These are phyloP conservation scores for Oscarella lobularis DNA, from an alignment of 37 sponge, comb jelly and placozoan species.

Conservation along the genomic window DNA sequence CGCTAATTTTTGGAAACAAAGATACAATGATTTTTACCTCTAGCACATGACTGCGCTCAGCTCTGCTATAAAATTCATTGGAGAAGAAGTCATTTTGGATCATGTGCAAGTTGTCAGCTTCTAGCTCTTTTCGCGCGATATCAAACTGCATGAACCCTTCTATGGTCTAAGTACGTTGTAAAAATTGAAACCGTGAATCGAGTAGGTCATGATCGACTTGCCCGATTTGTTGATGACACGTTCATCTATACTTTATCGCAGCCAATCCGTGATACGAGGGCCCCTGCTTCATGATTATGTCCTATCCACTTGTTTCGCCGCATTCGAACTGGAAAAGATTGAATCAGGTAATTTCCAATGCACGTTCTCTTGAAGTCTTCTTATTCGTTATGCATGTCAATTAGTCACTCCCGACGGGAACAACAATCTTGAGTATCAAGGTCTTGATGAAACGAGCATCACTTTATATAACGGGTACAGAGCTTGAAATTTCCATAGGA, in stretches of 20 bases:
- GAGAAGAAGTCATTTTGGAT: not conserved
- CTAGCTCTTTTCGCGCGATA: slow-evolving; percentile 6
- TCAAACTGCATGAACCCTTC: not conserved
- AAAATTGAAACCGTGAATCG: slow-evolving; percentile 30
- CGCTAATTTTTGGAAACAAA: too few species aligned
- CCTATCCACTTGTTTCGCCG: slow-evolving; percentile 4
- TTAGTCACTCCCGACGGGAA: too few species aligned
- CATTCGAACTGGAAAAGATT: slow-evolving; percentile 22
- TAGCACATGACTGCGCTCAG: too few species aligned
- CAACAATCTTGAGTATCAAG: not conserved
- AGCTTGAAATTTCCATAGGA: not conserved
- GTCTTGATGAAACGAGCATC: not conserved
- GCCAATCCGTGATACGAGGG: slow-evolving; percentile 8
- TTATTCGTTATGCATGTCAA: too few species aligned
- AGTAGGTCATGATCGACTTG: slow-evolving; percentile 23
- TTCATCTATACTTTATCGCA: slow-evolving; percentile 36
- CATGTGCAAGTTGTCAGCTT: slow-evolving; percentile 5
- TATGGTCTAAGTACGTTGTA: slow-evolving; percentile 33
- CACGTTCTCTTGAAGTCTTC: too few species aligned
- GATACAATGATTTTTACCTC: too few species aligned
- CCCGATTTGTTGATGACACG: slow-evolving; percentile 26
- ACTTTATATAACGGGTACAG: not conserved
- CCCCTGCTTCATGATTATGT: slow-evolving; percentile 30
- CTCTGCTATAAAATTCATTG: not conserved
- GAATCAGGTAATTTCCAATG: not conserved